These are phyloP conservation scores for Chorisops tibialis DNA, from an alignment of 2,888 invertebrate genomes.

Conservation along the genomic window DNA sequence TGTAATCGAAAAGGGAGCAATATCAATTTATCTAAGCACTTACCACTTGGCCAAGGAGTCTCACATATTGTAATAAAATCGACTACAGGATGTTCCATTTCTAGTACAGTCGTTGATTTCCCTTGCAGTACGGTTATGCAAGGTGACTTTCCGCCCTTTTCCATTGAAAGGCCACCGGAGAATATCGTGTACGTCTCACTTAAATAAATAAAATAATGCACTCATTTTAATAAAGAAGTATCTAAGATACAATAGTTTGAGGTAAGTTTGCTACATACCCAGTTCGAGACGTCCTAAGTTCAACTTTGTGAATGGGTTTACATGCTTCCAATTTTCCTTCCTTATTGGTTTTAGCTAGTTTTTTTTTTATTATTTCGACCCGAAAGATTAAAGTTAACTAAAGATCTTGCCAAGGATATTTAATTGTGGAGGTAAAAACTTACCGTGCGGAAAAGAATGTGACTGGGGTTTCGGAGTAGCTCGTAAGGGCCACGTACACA, in stretches of 20 bases:
- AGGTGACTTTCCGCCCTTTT: conserved; percentile 84
- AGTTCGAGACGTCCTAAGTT: conserved; percentile 85
- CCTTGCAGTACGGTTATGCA: conserved; percentile 95
- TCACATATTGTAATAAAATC: conserved; percentile 96
- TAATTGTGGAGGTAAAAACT: conserved; percentile 40
- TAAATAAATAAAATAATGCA: conserved; percentile 42
- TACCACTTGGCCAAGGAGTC: conserved; percentile 89
- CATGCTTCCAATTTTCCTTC: conserved; percentile 91
- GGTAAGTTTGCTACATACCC: conserved; percentile 63
- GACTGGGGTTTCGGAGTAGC: conserved; percentile 73
- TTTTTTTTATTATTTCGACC: not conserved
- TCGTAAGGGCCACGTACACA: conserved; percentile 88
- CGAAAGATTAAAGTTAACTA: conserved; percentile 13
- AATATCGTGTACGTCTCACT: conserved; percentile 95
- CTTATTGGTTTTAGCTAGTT: conserved; percentile 81
- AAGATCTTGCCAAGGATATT: conserved; percentile 9
- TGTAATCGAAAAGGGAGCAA: conserved; percentile 19
- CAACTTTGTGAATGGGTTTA: conserved; percentile 92
- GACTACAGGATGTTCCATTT: conserved; percentile 98
- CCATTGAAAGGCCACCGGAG: conserved; percentile 92
- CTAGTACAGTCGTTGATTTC: conserved; percentile 93
- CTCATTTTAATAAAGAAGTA: not conserved
- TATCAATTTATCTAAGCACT: conserved; percentile 38
- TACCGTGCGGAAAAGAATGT: conserved; percentile 89
- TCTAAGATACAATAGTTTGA: not conserved